A percentile compares a stretch with the other conserved stretches of the same genome.
phyloP scores from a whole-genome alignment of 2,888 invertebrate species.

The Oxyscelio sp. region DNA sequence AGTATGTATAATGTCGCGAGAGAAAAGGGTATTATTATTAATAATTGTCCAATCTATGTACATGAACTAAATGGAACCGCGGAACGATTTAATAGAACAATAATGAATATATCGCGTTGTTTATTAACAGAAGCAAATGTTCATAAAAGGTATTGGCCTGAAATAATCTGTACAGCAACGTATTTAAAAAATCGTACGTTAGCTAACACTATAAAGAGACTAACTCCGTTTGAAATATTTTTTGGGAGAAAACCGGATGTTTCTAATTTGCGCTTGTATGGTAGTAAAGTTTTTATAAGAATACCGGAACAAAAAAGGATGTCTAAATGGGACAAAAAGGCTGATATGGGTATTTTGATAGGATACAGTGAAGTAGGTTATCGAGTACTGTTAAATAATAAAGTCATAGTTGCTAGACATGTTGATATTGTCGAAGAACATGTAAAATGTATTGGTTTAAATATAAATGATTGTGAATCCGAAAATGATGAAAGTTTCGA shows the following conservation, averaged over 20 bases:
- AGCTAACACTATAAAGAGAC: conserved; percentile 48
- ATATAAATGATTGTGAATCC: neutral
- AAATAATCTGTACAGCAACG: conserved; percentile 56
- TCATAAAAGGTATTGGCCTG: conserved; percentile 68
- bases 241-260: conserved; percentile 60
- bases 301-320: conserved; percentile 53
- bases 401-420: conserved; percentile 62
- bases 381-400: conserved; percentile 56
- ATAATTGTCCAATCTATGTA: conserved; percentile 11
- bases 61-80: neutral
- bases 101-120: conserved; percentile 70
- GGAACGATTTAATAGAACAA: conserved; percentile 51
- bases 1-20: neutral
- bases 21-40: conserved; percentile 1
- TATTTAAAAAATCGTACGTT: conserved; percentile 65
- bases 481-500: neutral
- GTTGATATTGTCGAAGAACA: conserved; percentile 60
- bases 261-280: conserved; percentile 61
- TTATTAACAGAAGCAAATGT: conserved; percentile 62
- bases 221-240: conserved; percentile 64
- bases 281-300: conserved; percentile 71
- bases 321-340: conserved; percentile 37
- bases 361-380: conserved; percentile 64
- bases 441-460: conserved; percentile 32
- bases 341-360: conserved; percentile 53